Evolutionary conservation across 92 coral and sea anemone genomes (phyloP), one percentile per base, ranked within the genome.

Genomic region (Phenganax marumi): DNA sequence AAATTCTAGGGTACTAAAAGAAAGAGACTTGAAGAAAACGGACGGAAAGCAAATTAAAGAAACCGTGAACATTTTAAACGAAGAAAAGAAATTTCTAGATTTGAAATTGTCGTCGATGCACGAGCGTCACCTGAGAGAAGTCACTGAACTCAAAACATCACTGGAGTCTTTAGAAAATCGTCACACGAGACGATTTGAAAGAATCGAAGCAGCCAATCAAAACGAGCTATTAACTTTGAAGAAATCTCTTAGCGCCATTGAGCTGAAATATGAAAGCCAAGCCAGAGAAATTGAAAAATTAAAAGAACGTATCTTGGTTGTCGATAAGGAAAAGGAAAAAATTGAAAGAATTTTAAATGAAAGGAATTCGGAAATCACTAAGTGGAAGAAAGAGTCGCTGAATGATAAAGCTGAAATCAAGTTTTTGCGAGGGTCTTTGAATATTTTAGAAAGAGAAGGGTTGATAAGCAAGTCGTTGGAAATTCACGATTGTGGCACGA

Each of bases 381-480:
- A 49, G 66, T 78, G 83, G 83, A 78, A 78, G 60, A 78, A 78
- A 47, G 73, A 78, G 54, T 39, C 83, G 8, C 48, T 63, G 50
- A 51, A 78, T 11, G 50, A 43, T 48, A 78, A 62, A 43, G 83
- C 83, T 17, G 83, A 78, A 61, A 78, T 78, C 24, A 49, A 3
- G 39, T 78, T 78, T 24, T 72, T 78, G 11, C 49, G 83, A 8
- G 73, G 83, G 19, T 65, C 83, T 18, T 63, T 78, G 83, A 78
- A 78, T 63, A 78, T 78, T 78, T 62, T 78, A 21, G 83, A 78
- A 47, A 78, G 60, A 49, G 83, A 78, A 61, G 83, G 83, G 9
- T 72, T 72, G 58, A 19, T 14, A 12, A 72, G 33, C 17, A 66
- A 66, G 49, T n/a, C 72, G 26, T 17, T 16, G 19, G 72, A 12